Evolutionary conservation across 2,888 invertebrate genomes (phyloP).

Genomic region (Cantharis rufa): DNA sequence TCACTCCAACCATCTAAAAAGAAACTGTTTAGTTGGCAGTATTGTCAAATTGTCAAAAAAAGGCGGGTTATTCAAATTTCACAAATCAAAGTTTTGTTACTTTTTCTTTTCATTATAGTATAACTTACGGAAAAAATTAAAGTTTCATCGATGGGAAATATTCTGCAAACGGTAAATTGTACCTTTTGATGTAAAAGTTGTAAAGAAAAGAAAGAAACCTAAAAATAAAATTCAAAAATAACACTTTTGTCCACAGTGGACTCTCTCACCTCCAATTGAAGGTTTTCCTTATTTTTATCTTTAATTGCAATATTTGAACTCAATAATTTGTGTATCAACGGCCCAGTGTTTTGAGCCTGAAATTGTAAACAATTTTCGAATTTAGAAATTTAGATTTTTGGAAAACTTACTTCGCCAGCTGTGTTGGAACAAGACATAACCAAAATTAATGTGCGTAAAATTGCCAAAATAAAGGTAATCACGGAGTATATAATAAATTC

Average conservation of each 20-base stretch:
- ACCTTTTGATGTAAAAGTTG: slow-evolving; percentile 7
- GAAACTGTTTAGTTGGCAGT: too few relatives aligned
- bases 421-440: not conserved
- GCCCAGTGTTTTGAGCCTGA: not conserved
- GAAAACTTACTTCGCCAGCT: not conserved
- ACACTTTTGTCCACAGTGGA: too few relatives aligned
- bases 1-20: not conserved
- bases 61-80: too few relatives aligned
- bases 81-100: too few relatives aligned
- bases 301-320: not conserved
- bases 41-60: too few relatives aligned
- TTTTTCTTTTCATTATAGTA: too few relatives aligned
- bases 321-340: not conserved
- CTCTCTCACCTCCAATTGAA: not conserved
- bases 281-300: not conserved
- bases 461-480: not conserved
- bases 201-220: slow-evolving; percentile 19
- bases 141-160: slow-evolving; percentile 6
- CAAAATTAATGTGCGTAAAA: not conserved
- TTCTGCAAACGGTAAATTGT: slow-evolving; percentile 2
- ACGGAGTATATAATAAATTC: not conserved
- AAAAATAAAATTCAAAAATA: not conserved
- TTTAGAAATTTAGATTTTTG: too few relatives aligned
- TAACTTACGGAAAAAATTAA: slow-evolving; percentile 9
- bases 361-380: not conserved